Conservation (phyloP, 2,888 invertebrate genomes). For the Phlogophora meticulosa region DNA sequence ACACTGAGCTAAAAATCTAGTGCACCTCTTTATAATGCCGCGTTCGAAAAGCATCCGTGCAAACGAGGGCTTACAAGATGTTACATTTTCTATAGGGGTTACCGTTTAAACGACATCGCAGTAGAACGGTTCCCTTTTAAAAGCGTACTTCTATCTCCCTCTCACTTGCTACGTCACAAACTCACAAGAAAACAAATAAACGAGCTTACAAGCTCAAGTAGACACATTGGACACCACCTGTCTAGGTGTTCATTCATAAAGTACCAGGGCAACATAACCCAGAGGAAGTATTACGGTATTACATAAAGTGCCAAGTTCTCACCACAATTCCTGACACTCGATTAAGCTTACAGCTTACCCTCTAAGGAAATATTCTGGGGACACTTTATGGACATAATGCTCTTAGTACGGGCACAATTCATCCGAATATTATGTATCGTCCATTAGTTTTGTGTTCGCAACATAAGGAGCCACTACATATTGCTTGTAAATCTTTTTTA, state of each 20-base stretch:
- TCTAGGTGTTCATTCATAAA: background rate
- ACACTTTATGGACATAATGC: conserved; percentile 54
- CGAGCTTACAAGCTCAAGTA: background rate
- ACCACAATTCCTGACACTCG: conserved; percentile 45
- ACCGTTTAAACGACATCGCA: too few relatives aligned
- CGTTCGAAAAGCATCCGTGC: too few relatives aligned
- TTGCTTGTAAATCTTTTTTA: conserved; percentile 57
- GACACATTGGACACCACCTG: conserved; percentile 1
- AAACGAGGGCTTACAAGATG: too few relatives aligned
- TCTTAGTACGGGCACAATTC: conserved; percentile 49
- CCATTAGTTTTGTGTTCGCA: conserved; percentile 51
- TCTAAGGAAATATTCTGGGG: conserved; percentile 53
- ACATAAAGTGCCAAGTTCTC: conserved; percentile 17
- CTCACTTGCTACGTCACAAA: too few relatives aligned
- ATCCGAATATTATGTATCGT: conserved; percentile 45
- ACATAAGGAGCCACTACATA: conserved; percentile 47
- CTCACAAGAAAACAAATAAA: too few relatives aligned
- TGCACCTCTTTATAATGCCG: too few relatives aligned
- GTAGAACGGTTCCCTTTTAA: too few relatives aligned
- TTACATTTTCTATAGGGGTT: too few relatives aligned
- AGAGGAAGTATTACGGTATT: background rate
- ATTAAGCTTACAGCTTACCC: conserved; percentile 43
- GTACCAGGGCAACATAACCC: conserved; percentile 31
- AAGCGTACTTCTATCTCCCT: too few relatives aligned
- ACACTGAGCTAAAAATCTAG: too few relatives aligned